Base-by-base conservation (phyloP, 2,888 invertebrate genomes). In the Oscheius onirici region DNA sequence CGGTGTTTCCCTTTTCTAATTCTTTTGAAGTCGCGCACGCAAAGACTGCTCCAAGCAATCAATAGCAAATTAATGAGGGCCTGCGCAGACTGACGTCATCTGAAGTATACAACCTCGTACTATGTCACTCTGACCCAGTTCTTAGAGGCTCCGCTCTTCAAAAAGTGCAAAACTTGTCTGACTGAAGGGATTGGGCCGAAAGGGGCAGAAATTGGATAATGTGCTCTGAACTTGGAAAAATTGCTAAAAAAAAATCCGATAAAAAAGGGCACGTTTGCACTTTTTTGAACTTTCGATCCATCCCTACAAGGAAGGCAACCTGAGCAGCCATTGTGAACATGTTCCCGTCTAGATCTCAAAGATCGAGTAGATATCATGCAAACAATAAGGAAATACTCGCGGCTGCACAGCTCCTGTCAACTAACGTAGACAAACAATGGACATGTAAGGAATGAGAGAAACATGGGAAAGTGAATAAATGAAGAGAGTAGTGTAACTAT, bases 311-410 rank as follows among this genome's bases (percentile, higher is more conserved):
- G 20, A 3, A 34, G 0, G 34, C 34, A 34, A 34, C 34, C 34
- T 34, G 3, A 34, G 34, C 34, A 34, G 34, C 8, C 34, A 8
- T 34, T 34, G 34, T 34, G 3, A 34, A 34, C 34, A 34, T 55
- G n/a, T 8, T 28, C n/a, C n/a, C 13, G 20, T 58, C 58, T 41
- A 24, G 22, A 41, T 11, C 41, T 41, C 58, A 58, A 58, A 58
- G 58, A 58, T 58, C 58, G 58, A 58, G 58, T 58, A 58, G 46
- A 46, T 58, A 58, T 58, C 58, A 58, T 17, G 58, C 58, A 58
- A 58, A 58, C 40, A 58, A 58, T 58, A 40, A 58, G 58, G 41
- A 58, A 40, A 26, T 55, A 55, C 26, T n/a, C 26, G 55, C 20
- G 13, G 10, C 15, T 43, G 10, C 20, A 5, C 20, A 17, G n/a